Conservation (phyloP, 2,797 vertebrate species). For the Cichlasoma orientale region DNA sequence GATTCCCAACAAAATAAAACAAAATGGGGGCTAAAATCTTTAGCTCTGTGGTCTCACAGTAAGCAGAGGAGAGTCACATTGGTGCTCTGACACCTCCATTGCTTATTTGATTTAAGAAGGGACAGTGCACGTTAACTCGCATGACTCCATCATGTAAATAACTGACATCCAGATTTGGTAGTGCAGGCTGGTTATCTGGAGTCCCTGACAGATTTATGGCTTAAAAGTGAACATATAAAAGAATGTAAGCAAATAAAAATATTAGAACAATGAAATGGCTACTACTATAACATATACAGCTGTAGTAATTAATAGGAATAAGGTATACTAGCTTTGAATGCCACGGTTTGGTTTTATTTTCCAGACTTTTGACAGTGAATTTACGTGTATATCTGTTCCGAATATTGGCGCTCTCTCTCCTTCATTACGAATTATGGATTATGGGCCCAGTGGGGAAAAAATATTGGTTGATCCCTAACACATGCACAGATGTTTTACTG, state of each 20-base stretch:
- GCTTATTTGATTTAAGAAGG: background rate
- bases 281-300: background rate
- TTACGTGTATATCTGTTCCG: background rate
- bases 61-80: background rate
- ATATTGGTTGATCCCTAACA: no score
- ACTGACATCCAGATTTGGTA: background rate
- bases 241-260: background rate
- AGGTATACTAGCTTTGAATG: background rate
- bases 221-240: background rate
- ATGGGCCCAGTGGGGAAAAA: no score
- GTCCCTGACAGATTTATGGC: background rate
- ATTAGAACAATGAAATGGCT: no score
- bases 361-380: background rate
- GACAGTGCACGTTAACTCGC: background rate
- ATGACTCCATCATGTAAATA: background rate
- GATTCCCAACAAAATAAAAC: background rate
- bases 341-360: background rate
- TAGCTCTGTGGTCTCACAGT: background rate
- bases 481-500: background rate
- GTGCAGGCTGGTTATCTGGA: background rate
- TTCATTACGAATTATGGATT: no score
- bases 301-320: background rate
- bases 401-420: background rate
- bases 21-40: background rate
- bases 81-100: background rate